Evolutionary conservation across 2,888 invertebrate species (phyloP).

Genomic region (Oegoconia quadripuncta): DNA sequence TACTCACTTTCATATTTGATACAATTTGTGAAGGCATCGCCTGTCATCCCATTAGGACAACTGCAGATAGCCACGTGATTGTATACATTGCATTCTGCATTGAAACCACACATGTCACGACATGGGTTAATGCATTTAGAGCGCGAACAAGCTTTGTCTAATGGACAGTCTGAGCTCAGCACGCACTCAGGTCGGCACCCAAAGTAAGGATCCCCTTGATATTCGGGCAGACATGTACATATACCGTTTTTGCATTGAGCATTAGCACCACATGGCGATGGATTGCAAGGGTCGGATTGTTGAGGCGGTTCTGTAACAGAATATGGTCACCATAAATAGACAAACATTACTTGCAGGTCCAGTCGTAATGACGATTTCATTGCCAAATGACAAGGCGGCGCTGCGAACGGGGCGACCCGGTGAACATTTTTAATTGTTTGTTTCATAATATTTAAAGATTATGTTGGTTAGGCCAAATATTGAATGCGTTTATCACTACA

Average conservation of each 20-base stretch:
- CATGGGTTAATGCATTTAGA: conserved; percentile 93
- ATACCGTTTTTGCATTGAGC: conserved; percentile 85
- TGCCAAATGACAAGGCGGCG: no score
- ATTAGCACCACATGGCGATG: conserved; percentile 89
- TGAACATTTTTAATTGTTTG: no score
- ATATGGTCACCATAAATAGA: no score
- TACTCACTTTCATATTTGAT: conserved; percentile 76
- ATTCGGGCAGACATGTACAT: conserved; percentile 87
- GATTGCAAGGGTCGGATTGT: conserved; percentile 82
- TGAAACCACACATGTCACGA: conserved; percentile 87
- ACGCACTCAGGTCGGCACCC: conserved; percentile 91
- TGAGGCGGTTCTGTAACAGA: conserved; percentile 51
- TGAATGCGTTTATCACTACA: no score
- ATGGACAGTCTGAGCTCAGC: conserved; percentile 87
- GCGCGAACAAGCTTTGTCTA: conserved; percentile 86
- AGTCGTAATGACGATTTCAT: background rate
- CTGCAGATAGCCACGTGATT: conserved; percentile 83
- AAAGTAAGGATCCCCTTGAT: conserved; percentile 87
- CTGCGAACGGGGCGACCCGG: no score
- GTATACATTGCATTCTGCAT: conserved; percentile 87
- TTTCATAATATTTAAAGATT: no score
- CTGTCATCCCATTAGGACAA: conserved; percentile 81
- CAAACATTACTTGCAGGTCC: background rate
- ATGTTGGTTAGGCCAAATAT: no score
- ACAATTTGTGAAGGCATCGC: conserved; percentile 86